phyloP scores from a whole-genome alignment of 2,113 vertebrate genomes.

The Colistium nudipinnis region DNA sequence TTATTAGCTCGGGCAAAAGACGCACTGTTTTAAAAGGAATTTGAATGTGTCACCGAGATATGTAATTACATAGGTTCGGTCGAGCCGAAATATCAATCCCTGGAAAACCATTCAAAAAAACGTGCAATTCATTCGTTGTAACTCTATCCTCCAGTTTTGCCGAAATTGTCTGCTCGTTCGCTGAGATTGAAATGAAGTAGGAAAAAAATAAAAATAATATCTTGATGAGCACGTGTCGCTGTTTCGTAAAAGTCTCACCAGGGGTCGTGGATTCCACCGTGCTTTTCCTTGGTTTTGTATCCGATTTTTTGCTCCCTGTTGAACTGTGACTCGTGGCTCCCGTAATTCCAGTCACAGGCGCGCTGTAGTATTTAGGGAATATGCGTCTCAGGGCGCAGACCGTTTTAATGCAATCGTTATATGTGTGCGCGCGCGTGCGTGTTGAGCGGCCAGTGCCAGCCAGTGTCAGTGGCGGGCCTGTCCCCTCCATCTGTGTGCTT shows the following conservation, averaged over 20 bases:
- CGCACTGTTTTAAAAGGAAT: no score
- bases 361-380: slow-evolving; percentile 12
- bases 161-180: background rate
- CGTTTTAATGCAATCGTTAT: slow-evolving; percentile 31
- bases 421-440: slow-evolving; percentile 7
- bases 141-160: background rate
- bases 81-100: no score
- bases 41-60: no score
- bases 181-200: no score
- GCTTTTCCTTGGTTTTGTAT: background rate
- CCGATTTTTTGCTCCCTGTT: background rate
- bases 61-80: no score
- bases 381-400: slow-evolving; percentile 10
- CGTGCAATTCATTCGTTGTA: no score
- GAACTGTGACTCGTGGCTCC: background rate
- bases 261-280: background rate
- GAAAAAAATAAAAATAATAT: no score
- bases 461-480: slow-evolving; percentile 30
- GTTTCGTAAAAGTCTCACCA: background rate
- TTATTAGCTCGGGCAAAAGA: no score
- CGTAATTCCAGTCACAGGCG: background rate
- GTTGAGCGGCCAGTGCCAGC: slow-evolving; percentile 33
- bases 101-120: background rate
- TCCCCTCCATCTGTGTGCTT: slow-evolving; percentile 71
- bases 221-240: no score